Percentiles rank a stretch among this genome's conserved stretches.
Evolutionary conservation across 2,888 invertebrate species (phyloP).

Genomic region (Antheraea assamensis): DNA sequence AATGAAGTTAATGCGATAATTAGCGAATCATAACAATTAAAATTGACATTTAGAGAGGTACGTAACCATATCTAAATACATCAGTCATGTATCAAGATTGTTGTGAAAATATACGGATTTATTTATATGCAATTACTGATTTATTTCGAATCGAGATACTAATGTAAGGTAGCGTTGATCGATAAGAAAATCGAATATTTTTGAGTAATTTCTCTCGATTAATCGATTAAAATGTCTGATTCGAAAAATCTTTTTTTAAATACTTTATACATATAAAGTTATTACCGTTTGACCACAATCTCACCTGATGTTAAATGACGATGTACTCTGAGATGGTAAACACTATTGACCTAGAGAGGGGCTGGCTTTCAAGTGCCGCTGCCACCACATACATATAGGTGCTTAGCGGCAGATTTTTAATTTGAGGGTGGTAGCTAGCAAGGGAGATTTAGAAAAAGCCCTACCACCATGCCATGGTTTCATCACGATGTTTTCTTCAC

Average conservation of each 20-base stretch:
- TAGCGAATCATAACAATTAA: background rate
- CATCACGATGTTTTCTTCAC: too few species aligned
- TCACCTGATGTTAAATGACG: too few species aligned
- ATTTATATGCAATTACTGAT: background rate
- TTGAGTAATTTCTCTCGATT: background rate
- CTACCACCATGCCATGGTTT: too few species aligned
- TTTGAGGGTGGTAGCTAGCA: too few species aligned
- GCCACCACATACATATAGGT: too few species aligned
- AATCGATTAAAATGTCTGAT: background rate
- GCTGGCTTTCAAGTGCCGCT: too few species aligned
- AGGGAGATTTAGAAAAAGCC: too few species aligned
- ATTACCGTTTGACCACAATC: too few species aligned
- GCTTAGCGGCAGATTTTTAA: too few species aligned
- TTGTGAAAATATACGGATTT: background rate
- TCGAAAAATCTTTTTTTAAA: background rate
- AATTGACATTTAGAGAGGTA: conserved; percentile 2
- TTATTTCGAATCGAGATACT: background rate
- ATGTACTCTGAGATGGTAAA: too few species aligned
- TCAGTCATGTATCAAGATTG: background rate
- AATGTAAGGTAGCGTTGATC: background rate
- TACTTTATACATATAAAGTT: too few species aligned
- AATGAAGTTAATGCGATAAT: background rate
- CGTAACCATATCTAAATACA: conserved; percentile 6
- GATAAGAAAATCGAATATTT: background rate
- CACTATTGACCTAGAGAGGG: too few species aligned